These are phyloP conservation scores for Watsonalla cultraria DNA, from an alignment of 2,888 invertebrate genomes.

Conservation along the genomic window DNA sequence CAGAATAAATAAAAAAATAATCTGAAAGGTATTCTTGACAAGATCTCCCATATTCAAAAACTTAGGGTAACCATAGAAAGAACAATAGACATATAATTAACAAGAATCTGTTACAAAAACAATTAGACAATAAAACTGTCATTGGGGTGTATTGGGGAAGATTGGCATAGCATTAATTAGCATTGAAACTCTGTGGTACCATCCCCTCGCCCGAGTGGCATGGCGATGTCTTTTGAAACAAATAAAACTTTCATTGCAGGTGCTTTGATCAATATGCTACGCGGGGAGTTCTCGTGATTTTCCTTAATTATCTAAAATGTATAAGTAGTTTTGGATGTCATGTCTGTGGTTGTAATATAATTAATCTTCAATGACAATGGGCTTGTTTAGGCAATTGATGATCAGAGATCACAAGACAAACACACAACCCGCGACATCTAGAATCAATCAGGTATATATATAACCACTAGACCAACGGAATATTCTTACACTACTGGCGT, in stretches of 20 bases:
- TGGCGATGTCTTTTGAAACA: constrained; percentile 52
- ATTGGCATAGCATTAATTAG: constrained; percentile 60
- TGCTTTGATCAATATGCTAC: constrained; percentile 14
- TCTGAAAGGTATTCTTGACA: neutral
- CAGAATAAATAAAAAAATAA: no score
- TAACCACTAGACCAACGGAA: no score
- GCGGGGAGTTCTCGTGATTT: constrained; percentile 2
- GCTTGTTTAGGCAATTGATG: no score
- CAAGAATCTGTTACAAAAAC: constrained; percentile 59
- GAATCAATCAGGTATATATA: no score
- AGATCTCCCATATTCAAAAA: neutral
- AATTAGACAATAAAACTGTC: constrained; percentile 56
- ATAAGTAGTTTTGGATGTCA: no score
- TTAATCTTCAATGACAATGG: no score
- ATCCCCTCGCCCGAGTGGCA: constrained; percentile 19
- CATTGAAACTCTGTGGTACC: constrained; percentile 27
- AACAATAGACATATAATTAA: constrained; percentile 35
- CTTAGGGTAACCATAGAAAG: neutral
- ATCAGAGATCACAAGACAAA: no score
- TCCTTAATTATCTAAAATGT: neutral
- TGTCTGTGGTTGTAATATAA: no score
- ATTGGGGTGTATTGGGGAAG: constrained; percentile 24
- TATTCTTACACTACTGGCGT: no score
- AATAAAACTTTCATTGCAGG: constrained; percentile 53
- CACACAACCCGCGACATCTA: no score